Percentiles rank a stretch among this genome's conserved stretches.
phyloP scores from a whole-genome alignment of 2,113 vertebrate genomes.

The Eira barbara region DNA sequence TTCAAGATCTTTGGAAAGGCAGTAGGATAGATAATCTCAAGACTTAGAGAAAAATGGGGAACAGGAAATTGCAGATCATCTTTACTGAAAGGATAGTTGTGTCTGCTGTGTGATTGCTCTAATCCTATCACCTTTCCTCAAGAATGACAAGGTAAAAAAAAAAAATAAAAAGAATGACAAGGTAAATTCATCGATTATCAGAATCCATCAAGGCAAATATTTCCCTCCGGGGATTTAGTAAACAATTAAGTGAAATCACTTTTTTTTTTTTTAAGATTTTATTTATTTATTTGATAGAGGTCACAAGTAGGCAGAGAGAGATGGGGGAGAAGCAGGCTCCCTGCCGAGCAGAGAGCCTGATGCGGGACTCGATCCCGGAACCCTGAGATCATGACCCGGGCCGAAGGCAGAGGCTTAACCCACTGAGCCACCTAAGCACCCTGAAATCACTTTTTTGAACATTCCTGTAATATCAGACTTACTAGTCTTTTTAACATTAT shows the following conservation, averaged over 20 bases:
- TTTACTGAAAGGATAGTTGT: not conserved
- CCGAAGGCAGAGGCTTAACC: no score
- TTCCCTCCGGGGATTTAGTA: not conserved
- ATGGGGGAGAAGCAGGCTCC: no score
- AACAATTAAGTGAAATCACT: not conserved
- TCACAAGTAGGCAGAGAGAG: no score
- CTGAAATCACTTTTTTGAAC: not conserved
- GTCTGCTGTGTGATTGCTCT: not conserved
- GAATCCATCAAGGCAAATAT: not conserved
- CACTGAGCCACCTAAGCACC: no score
- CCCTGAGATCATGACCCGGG: no score
- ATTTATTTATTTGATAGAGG: no score
- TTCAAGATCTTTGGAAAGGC: not conserved
- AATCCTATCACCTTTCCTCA: not conserved
- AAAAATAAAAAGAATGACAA: not conserved
- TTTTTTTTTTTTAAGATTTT: no score
- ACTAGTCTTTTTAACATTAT: not conserved
- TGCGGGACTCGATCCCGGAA: no score
- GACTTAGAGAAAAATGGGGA: not conserved
- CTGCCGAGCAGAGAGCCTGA: no score
- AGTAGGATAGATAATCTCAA: not conserved
- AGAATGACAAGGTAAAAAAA: not conserved
- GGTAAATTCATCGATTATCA: not conserved
- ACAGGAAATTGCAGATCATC: slow-evolving; percentile 5
- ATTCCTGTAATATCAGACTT: not conserved